Percentiles rank a stretch among this genome's conserved stretches.
Evolutionary conservation across 2,113 vertebrate species (phyloP).

Genomic region (Ammodytes dubius): DNA sequence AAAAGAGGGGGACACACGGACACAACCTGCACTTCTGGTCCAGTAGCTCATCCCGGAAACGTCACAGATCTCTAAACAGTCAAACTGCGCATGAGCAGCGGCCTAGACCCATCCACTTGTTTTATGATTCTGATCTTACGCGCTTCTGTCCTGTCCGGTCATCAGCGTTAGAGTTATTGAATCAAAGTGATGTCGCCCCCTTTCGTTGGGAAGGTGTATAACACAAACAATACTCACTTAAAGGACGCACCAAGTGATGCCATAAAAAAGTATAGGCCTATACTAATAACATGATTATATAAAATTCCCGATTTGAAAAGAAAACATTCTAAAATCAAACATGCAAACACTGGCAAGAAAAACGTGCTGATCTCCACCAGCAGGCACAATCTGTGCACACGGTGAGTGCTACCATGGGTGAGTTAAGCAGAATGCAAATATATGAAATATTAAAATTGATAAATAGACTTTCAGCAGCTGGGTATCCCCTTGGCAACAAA

Average conservation of each 20-base stretch:
- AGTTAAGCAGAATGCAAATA: background rate
- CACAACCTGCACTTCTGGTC: slow-evolving; percentile 41
- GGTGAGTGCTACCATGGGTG: background rate
- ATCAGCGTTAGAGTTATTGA: background rate
- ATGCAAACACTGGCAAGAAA: background rate
- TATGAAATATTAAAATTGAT: background rate
- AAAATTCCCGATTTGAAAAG: background rate
- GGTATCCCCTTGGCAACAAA: too few species aligned
- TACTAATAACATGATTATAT: background rate
- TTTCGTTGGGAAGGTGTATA: slow-evolving; percentile 8
- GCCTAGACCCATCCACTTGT: slow-evolving; percentile 18
- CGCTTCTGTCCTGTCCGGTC: background rate
- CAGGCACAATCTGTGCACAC: background rate
- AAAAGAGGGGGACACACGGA: background rate
- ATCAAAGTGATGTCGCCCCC: slow-evolving; percentile 21
- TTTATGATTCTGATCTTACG: background rate
- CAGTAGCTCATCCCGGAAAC: background rate
- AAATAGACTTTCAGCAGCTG: too few species aligned
- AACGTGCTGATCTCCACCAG: background rate
- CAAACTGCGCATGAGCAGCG: fast-evolving
- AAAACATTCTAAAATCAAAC: background rate
- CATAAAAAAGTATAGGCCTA: background rate
- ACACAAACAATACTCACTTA: background rate
- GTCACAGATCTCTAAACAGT: slow-evolving; percentile 29
- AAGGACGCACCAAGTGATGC: background rate